Evolutionary conservation across 2,888 invertebrate genomes (phyloP).

Genomic region (Caprella mutica): DNA sequence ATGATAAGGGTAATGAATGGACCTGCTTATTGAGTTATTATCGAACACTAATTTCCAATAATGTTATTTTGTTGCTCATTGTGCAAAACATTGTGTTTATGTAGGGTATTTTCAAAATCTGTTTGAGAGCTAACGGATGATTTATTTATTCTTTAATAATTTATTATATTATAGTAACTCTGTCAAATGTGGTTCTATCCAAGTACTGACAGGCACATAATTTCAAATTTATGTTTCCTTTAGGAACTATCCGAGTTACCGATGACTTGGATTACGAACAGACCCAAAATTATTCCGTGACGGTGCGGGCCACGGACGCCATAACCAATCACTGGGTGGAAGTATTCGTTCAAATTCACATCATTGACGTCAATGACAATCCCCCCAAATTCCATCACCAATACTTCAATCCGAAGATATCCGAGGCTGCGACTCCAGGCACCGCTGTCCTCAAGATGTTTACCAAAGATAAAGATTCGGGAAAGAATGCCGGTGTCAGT

Average conservation of each 20-base stretch:
- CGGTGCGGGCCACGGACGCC: slow-evolving; percentile 78
- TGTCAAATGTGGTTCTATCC: too few relatives aligned
- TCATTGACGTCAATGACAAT: slow-evolving; percentile 87
- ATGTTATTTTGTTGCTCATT: too few relatives aligned
- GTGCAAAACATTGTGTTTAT: too few relatives aligned
- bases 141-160: too few relatives aligned
- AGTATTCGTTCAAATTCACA: slow-evolving; percentile 62
- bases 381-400: slow-evolving; percentile 62
- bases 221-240: slow-evolving; percentile 31
- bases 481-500: slow-evolving; percentile 27
- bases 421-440: slow-evolving; percentile 29
- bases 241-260: slow-evolving; percentile 78
- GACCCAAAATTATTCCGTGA: slow-evolving; percentile 62
- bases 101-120: too few relatives aligned
- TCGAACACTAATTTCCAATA: too few relatives aligned
- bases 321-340: slow-evolving; percentile 46
- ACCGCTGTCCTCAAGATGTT: slow-evolving; percentile 26
- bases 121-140: too few relatives aligned
- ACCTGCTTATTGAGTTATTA: too few relatives aligned
- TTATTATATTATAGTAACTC: too few relatives aligned
- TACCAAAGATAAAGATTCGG: slow-evolving; percentile 25
- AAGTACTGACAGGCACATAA: too few relatives aligned
- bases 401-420: slow-evolving; percentile 45
- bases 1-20: slow-evolving; percentile 1
- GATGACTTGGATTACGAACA: slow-evolving; percentile 78